Evolutionary conservation across 2,888 invertebrate genomes (phyloP), one percentile per base, ranked within the genome.

Genomic region (Formica aserva): DNA sequence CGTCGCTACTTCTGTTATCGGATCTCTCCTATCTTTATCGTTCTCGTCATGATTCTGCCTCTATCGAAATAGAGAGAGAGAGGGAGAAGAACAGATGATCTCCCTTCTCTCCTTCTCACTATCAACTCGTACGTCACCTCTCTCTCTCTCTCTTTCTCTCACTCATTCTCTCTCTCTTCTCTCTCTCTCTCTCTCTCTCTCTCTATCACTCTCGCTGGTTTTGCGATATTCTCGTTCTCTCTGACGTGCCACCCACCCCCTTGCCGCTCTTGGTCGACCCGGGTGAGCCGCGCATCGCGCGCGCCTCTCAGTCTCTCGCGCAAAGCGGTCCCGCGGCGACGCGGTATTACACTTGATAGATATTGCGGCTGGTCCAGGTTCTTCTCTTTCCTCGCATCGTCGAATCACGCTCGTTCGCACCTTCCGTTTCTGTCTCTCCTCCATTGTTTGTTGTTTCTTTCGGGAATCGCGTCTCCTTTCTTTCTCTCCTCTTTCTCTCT

Each of bases 291-390:
- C 87, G 84, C 69, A 69, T 18, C 65, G 65, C 65, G 48, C 85
- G 80, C 82, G 84, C 82, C 84, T 87, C 86, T 90, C 89, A 90
- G 90, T 90, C 89, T 91, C 87, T 90, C 89, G 89, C 86, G 89
- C 82, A 82, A 91, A 87, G 87, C 91, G 87, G 77, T 83, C 52
- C 76, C 88, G 89, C 67, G 60, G 82, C 84, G 90, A 91, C 89
- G 89, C 80, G 77, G 52, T 63, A 76, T 81, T 69, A 52, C 82
- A 66, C 71, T 78, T 69, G 76, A 77, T 55, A 80, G 84, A 85
- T 22, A 52, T 90, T 86, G 89, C 74, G 83, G 90, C 82, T 90
- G 91, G 87, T 89, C 89, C 90, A 86, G 89, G 88, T 86, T 60
- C 82, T 81, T 74, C 13, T 66, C 62, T 65, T 48, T 45, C 35